Percentiles rank a stretch among this genome's conserved stretches.
phyloP scores from a whole-genome alignment of 2,113 vertebrate genomes.

The Chloroceryle aenea region DNA sequence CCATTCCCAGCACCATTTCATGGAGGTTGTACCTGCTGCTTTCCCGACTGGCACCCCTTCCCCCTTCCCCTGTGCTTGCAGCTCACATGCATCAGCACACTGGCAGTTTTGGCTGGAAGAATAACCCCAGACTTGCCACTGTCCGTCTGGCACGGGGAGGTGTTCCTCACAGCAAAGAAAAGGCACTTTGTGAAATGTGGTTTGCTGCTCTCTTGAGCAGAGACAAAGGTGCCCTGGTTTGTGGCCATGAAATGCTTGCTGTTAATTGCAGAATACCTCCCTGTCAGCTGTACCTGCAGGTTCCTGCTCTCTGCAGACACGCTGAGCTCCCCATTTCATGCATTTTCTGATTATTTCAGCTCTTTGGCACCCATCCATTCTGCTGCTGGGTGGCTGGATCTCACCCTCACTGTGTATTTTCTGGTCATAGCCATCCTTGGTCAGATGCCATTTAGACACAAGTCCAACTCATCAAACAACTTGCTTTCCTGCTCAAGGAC shows the following conservation, averaged over 20 bases:
- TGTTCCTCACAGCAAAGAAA: neutral
- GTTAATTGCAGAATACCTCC: neutral
- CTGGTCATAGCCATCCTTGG: neutral
- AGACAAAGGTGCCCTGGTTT: neutral
- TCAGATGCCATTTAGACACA: conserved; percentile 11
- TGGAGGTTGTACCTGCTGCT: neutral
- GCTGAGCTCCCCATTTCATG: neutral
- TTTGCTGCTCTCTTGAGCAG: conserved; percentile 15
- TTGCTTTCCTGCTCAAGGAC: neutral
- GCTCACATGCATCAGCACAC: neutral
- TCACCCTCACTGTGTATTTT: neutral
- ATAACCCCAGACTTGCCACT: neutral
- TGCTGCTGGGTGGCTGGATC: conserved; percentile 1
- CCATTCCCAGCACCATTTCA: rapidly evolving
- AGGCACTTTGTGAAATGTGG: neutral
- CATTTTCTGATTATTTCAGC: neutral
- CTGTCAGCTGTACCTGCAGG: rapidly evolving
- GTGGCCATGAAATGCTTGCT: neutral
- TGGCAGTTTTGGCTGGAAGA: neutral
- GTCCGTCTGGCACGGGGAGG: neutral
- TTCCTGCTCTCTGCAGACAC: neutral
- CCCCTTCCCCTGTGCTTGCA: neutral
- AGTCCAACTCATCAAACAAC: neutral
- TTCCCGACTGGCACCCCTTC: neutral
- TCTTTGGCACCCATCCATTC: neutral